Evolutionary conservation across 2,888 invertebrate genomes (phyloP).

Genomic region (Drosophila antonietae): DNA sequence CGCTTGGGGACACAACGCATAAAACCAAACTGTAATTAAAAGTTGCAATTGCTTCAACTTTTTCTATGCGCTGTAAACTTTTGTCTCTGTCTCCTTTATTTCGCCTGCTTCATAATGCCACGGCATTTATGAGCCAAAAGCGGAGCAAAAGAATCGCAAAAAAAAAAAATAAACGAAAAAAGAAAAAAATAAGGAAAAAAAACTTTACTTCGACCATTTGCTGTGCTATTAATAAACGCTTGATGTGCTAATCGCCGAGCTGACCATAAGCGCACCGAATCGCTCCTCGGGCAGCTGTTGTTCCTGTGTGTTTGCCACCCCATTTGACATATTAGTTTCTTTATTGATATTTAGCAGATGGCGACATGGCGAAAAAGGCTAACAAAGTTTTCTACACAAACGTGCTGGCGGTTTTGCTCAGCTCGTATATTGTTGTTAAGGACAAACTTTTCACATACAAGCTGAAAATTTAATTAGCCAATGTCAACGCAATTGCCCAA

Average conservation of each 20-base stretch:
- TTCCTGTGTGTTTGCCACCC: conserved; percentile 17
- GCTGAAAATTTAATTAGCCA: conserved; percentile 73
- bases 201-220: conserved; percentile 58
- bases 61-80: conserved; percentile 72
- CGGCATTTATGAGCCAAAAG: conserved; percentile 48
- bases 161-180: neutral
- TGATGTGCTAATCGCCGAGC: conserved; percentile 75
- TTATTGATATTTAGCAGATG: conserved; percentile 79
- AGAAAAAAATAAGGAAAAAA: neutral
- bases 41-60: conserved; percentile 68
- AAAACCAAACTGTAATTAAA: conserved; percentile 72
- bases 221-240: conserved; percentile 74
- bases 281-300: conserved; percentile 53
- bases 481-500: conserved; percentile 33
- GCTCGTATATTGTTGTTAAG: conserved; percentile 44
- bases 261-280: conserved; percentile 34
- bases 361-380: conserved; percentile 40
- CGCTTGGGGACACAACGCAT: conserved; percentile 35
- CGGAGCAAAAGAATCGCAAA: neutral
- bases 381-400: conserved; percentile 54
- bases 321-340: conserved; percentile 79
- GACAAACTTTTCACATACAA: conserved; percentile 57
- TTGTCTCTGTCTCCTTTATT: conserved; percentile 53
- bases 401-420: conserved; percentile 27
- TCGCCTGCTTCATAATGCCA: conserved; percentile 43